These are phyloP conservation scores for Lysiphlebus fabarum DNA, from an alignment of 1,140 invertebrate genomes.

Conservation along the genomic window DNA sequence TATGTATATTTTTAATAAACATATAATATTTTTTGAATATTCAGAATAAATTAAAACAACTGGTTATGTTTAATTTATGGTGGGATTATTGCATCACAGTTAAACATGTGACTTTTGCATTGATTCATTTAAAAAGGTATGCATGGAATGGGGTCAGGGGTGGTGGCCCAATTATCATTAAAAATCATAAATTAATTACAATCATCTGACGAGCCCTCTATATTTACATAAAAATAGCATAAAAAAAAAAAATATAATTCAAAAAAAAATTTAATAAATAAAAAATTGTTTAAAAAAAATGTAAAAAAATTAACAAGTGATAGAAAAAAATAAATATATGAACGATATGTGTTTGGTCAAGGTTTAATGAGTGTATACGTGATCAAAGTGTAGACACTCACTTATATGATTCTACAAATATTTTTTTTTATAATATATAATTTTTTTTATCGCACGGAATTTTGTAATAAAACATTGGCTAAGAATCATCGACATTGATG, in stretches of 20 bases:
- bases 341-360: too few relatives aligned
- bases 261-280: neutral
- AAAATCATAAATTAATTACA: slow-evolving; percentile 1
- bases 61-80: slow-evolving; percentile 5
- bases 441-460: too few relatives aligned
- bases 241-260: neutral
- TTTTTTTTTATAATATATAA: too few relatives aligned
- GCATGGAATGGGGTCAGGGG: slow-evolving; percentile 20
- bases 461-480: too few relatives aligned
- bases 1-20: too few relatives aligned
- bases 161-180: slow-evolving; percentile 20
- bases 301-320: neutral
- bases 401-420: too few relatives aligned
- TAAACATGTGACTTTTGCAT: neutral
- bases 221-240: neutral
- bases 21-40: too few relatives aligned
- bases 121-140: neutral
- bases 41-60: neutral
- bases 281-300: neutral
- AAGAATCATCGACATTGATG: too few relatives aligned
- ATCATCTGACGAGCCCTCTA: neutral
- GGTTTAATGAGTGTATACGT: too few relatives aligned
- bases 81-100: slow-evolving; percentile 3
- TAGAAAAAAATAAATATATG: neutral
- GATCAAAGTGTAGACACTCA: too few relatives aligned